Evolutionary conservation across 1,140 invertebrate genomes (phyloP).

Genomic region (Chrysoperla carnea): DNA sequence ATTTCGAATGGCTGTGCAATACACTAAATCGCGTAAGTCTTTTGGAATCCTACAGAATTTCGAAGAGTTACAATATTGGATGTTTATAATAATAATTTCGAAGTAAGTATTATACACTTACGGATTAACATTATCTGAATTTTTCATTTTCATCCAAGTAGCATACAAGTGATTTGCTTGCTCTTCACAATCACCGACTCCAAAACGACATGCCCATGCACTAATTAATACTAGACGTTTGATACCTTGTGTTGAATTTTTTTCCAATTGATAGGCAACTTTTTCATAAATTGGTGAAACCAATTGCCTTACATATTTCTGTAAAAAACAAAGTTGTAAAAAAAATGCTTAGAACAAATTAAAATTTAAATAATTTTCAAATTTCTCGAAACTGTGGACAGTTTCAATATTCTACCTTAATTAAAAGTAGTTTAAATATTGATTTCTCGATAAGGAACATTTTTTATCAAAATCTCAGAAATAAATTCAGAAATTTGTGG

Average conservation of each 20-base stretch:
- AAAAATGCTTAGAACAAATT: no score
- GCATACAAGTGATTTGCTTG: conserved; percentile 36
- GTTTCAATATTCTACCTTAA: no score
- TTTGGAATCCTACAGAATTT: conserved; percentile 62
- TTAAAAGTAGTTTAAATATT: no score
- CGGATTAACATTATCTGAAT: conserved; percentile 37
- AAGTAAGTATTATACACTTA: no score
- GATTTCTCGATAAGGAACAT: no score
- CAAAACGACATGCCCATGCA: conserved; percentile 38
- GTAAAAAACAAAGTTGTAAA: no score
- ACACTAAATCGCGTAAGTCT: conserved; percentile 52
- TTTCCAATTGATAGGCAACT: conserved; percentile 22
- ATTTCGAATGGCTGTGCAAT: conserved; percentile 56
- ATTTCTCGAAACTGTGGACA: no score
- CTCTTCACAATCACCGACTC: conserved; percentile 38
- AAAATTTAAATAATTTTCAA: no score
- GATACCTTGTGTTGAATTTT: conserved; percentile 27
- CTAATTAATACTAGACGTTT: conserved; percentile 36
- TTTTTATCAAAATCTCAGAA: no score
- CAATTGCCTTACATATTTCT: conserved; percentile 37
- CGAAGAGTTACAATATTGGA: no score
- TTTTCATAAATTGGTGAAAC: conserved; percentile 33
- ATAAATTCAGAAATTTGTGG: no score
- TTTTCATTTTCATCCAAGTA: conserved; percentile 29
- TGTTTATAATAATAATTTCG: no score